phyloP scores from a whole-genome alignment of 2,888 invertebrate species.

The Liposcelis brunnea region DNA sequence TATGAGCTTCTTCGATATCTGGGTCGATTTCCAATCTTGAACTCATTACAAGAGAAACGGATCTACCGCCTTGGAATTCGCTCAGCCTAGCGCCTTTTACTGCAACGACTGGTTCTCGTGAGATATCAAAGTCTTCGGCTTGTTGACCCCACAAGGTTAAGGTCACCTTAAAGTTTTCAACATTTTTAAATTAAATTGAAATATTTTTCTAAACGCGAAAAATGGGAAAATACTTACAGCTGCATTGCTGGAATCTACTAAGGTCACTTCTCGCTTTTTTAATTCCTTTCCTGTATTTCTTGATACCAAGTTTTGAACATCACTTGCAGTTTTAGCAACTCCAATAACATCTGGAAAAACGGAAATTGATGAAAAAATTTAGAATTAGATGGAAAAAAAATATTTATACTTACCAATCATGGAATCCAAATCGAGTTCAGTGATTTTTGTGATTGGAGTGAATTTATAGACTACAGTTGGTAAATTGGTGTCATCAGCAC shows the following conservation, averaged over 20 bases:
- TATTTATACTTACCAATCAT: slow-evolving; percentile 46
- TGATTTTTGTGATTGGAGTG: slow-evolving; percentile 54
- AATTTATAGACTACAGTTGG: slow-evolving; percentile 67
- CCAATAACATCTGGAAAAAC: slow-evolving; percentile 88
- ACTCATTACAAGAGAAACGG: slow-evolving; percentile 34
- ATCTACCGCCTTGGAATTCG: slow-evolving; percentile 77
- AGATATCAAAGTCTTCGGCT: slow-evolving; percentile 68
- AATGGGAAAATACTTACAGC: slow-evolving; percentile 35
- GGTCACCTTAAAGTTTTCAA: slow-evolving; percentile 32
- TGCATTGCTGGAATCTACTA: slow-evolving; percentile 71
- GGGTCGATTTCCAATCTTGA: slow-evolving; percentile 45
- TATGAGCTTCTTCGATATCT: slow-evolving; percentile 71
- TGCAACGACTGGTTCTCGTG: slow-evolving; percentile 62
- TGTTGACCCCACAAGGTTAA: slow-evolving; percentile 84
- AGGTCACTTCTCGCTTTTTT: slow-evolving; percentile 69
- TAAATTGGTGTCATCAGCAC: slow-evolving; percentile 37
- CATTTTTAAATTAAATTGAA: too few species aligned
- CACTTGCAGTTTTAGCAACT: slow-evolving; percentile 56
- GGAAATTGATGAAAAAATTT: slow-evolving; percentile 18
- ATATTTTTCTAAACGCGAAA: too few species aligned
- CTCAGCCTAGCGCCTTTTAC: slow-evolving; percentile 68
- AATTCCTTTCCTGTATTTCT: slow-evolving; percentile 63
- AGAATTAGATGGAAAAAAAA: too few species aligned
- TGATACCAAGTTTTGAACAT: slow-evolving; percentile 53
- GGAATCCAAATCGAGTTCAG: slow-evolving; percentile 43